phyloP scores from a whole-genome alignment of 2,888 invertebrate species.

The Mycogona germanica region DNA sequence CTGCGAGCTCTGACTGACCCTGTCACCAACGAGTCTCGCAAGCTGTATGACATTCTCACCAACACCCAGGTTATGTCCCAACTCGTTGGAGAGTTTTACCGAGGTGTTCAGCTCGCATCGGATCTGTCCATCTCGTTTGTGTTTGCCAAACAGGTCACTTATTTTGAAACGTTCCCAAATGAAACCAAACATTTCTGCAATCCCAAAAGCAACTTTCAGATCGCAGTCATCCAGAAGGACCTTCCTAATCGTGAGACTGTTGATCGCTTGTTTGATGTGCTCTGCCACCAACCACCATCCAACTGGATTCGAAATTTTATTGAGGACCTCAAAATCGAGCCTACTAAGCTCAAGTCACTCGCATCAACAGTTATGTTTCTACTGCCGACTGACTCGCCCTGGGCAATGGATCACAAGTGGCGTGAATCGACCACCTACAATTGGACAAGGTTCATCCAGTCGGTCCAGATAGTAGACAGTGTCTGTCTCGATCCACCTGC shows the following conservation, averaged over 20 bases:
- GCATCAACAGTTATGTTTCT: background rate
- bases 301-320: constrained; percentile 5
- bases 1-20: background rate
- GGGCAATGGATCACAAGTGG: constrained; percentile 8
- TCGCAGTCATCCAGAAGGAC: background rate
- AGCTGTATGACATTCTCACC: constrained; percentile 8
- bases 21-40: background rate
- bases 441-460: constrained; percentile 7
- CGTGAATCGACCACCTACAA: constrained; percentile 1
- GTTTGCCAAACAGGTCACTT: background rate
- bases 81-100: background rate
- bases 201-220: background rate
- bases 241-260: background rate
- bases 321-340: background rate
- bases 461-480: background rate
- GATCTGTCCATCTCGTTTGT: background rate
- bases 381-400: constrained; percentile 2
- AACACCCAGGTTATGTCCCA: background rate
- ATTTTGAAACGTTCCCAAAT: constrained; percentile 10
- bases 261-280: background rate
- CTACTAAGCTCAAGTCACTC: background rate
- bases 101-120: background rate
- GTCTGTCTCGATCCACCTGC: constrained; percentile 5
- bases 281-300: background rate
- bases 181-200: constrained; percentile 3